Evolutionary conservation across 2,113 vertebrate genomes (phyloP), one percentile per base, ranked within the genome.

Genomic region (Nansenia antarctica): DNA sequence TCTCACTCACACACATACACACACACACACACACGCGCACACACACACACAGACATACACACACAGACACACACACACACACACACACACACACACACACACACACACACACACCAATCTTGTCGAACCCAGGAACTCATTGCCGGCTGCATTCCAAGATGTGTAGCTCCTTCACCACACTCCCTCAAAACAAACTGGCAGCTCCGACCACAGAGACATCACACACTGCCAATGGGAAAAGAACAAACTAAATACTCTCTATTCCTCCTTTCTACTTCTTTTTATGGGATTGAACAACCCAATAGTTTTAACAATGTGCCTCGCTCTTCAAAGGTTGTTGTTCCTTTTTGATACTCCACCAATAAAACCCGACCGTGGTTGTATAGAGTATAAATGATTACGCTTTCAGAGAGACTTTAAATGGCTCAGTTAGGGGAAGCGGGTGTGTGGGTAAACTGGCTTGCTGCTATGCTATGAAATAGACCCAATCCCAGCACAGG

Each of bases 371-470:
- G 55, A 30, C 14, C 29, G 60, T 27, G 26, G 62, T 66, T 75
- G 65, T 84, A 68, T 84, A 68, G 79, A 74, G 64, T 80, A 72
- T 74, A 79, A 76, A 86, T 55, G 76, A n/a, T 18, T 57, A 45
- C 55, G 67, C 58, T 69, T 79, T 55, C 20, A 31, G 11, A 57
- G n/a, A 27, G 66, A 62, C 45, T 39, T 26, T 12, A 62, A 20
- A 20, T 22, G 22, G n/a, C 26, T 65, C 14, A 20, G 47, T 52
- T 34, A 37, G 29, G 45, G 27, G 63, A 37, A 29, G 62, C 14
- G 18, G 49, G 63, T 32, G 39, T 65, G 31, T 42, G 67, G 74
- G 78, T 72, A 54, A 47, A 35, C 32, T 49, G 71, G 70, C 65
- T 67, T 67, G 53, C 61, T 78, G 82, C 70, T 72, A 73, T 58